phyloP scores from a whole-genome alignment of 2,888 invertebrate genomes.

The Invenusta paracnida region DNA sequence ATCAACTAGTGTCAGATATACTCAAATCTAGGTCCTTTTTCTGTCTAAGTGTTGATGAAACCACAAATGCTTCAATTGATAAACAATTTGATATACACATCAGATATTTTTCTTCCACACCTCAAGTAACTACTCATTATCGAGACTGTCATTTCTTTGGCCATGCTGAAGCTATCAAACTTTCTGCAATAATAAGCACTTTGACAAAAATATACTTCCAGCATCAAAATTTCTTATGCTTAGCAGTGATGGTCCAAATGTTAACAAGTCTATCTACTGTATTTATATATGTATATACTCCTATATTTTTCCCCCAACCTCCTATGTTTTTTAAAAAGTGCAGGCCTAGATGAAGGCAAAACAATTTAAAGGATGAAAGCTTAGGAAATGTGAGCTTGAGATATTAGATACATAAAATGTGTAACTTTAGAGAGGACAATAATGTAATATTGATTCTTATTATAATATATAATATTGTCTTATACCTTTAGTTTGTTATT shows the following conservation, averaged over 20 bases:
- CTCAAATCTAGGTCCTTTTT: not conserved
- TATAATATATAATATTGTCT: no score
- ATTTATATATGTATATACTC: no score
- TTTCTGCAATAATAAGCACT: not conserved
- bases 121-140: not conserved
- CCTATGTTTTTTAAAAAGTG: no score
- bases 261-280: slow-evolving; percentile 46
- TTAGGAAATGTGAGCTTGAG: no score
- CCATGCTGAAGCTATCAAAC: slow-evolving; percentile 9
- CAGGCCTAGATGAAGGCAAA: no score
- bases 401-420: no score
- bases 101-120: not conserved
- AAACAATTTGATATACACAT: not conserved
- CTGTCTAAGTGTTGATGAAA: slow-evolving; percentile 6
- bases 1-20: not conserved
- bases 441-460: no score
- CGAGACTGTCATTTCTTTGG: not conserved
- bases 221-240: slow-evolving; percentile 10
- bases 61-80: not conserved
- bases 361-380: no score
- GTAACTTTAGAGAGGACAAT: no score
- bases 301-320: no score
- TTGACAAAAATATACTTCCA: slow-evolving; percentile 4
- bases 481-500: no score
- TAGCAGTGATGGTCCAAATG: slow-evolving; percentile 46